phyloP scores from a whole-genome alignment of 1,140 invertebrate genomes.

The Cylas formicarius region DNA sequence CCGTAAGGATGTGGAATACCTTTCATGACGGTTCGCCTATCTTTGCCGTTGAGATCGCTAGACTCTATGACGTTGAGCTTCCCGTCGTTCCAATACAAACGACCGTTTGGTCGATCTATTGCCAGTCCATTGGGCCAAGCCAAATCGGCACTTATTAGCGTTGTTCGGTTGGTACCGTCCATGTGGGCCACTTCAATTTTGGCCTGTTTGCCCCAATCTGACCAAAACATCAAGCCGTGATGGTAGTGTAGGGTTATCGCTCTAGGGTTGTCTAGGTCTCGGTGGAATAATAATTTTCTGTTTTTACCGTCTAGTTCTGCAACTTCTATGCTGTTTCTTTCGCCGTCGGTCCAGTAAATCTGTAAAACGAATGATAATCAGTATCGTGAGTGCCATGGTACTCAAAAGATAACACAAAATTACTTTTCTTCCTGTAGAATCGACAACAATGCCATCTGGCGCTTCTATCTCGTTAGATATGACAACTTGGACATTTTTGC shows the following conservation, averaged over 20 bases:
- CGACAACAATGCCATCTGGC: slow-evolving; percentile 75
- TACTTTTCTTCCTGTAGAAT: slow-evolving; percentile 72
- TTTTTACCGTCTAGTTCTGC: slow-evolving; percentile 75
- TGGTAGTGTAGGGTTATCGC: slow-evolving; percentile 79
- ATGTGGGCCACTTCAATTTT: slow-evolving; percentile 85
- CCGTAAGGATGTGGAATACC: slow-evolving; percentile 79
- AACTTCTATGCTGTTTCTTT: slow-evolving; percentile 79
- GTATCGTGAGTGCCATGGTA: neutral
- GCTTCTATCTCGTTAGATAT: slow-evolving; percentile 67
- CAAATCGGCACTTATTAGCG: slow-evolving; percentile 64
- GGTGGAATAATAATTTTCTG: slow-evolving; percentile 76
- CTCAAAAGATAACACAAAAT: slow-evolving; percentile 12
- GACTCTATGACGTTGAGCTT: slow-evolving; percentile 61
- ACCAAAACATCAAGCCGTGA: slow-evolving; percentile 82
- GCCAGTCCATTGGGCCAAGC: slow-evolving; percentile 86
- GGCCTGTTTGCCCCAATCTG: slow-evolving; percentile 79
- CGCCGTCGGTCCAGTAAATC: slow-evolving; percentile 86
- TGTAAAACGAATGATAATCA: slow-evolving; percentile 33
- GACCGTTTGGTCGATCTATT: slow-evolving; percentile 65
- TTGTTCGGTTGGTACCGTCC: slow-evolving; percentile 65
- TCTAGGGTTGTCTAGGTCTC: slow-evolving; percentile 67
- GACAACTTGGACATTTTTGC: slow-evolving; percentile 54
- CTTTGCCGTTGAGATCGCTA: slow-evolving; percentile 59
- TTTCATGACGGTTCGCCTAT: slow-evolving; percentile 55
- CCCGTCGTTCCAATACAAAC: slow-evolving; percentile 75